These are phyloP conservation scores for Goniozus legneri DNA, from an alignment of 1,140 invertebrate genomes.

Conservation along the genomic window DNA sequence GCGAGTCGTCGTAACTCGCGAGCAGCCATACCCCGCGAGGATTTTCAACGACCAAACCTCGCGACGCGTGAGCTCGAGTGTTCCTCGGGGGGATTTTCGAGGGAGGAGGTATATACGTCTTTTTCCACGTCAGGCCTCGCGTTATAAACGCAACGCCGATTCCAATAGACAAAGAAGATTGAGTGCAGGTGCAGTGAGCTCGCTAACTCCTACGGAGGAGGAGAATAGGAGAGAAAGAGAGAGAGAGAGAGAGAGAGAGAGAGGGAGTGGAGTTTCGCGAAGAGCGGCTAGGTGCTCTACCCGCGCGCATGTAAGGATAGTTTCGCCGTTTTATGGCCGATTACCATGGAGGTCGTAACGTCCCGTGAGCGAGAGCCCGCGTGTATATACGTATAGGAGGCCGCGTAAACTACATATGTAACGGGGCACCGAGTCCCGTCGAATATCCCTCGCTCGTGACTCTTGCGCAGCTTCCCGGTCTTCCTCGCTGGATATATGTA, in stretches of 20 bases:
- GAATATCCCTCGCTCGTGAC: not conserved
- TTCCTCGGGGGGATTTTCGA: conserved; percentile 21
- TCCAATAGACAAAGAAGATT: conserved; percentile 46
- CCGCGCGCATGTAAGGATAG: conserved; percentile 37
- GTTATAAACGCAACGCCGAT: conserved; percentile 30
- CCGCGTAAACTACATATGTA: conserved; percentile 15
- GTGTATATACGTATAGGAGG: no score
- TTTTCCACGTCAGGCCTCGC: no score
- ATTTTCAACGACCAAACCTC: no score
- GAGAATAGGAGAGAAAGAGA: not conserved
- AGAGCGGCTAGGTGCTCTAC: not conserved
- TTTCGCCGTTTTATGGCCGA: conserved; percentile 50
- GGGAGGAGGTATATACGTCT: conserved; percentile 4
- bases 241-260: no score
- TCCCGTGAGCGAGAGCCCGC: conserved; percentile 26
- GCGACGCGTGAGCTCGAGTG: no score
- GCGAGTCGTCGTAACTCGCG: not conserved
- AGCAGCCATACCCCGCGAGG: no score
- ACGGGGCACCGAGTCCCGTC: conserved; percentile 3
- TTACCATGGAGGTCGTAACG: conserved; percentile 46
- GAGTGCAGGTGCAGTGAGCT: conserved; percentile 38
- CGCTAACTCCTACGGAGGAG: not conserved
- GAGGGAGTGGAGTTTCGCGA: no score
- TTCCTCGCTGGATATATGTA: not conserved
- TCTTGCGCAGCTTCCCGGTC: not conserved